Percentiles rank a stretch among this genome's conserved stretches.
Evolutionary conservation across 2,888 invertebrate species (phyloP).

Genomic region (Neoitamus cyanurus): DNA sequence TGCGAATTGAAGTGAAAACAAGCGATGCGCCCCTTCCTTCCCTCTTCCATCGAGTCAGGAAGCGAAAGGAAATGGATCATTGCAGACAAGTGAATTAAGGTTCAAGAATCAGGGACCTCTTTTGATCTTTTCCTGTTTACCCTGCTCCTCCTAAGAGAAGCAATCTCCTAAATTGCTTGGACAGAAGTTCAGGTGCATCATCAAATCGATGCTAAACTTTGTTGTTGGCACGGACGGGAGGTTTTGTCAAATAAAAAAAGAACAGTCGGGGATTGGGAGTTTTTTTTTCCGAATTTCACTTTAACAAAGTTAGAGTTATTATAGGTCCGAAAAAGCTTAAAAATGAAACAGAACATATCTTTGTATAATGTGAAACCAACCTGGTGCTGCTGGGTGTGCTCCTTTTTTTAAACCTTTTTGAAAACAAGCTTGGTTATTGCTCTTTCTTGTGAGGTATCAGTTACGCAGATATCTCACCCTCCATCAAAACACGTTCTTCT

Average conservation of each 20-base stretch:
- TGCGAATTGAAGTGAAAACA: neutral
- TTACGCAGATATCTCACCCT: too few relatives aligned
- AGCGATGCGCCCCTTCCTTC: neutral
- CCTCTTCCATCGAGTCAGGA: neutral
- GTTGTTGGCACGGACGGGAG: neutral
- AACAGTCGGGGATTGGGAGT: neutral
- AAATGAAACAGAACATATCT: too few relatives aligned
- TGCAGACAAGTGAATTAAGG: neutral
- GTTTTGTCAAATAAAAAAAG: neutral
- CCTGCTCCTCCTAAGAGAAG: neutral
- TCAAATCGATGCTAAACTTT: neutral
- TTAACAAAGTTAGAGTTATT: too few relatives aligned
- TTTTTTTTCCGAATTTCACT: too few relatives aligned
- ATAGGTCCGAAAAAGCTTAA: too few relatives aligned
- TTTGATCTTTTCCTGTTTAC: slow-evolving; percentile 1
- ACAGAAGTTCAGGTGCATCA: neutral
- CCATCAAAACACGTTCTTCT: too few relatives aligned
- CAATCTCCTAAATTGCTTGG: neutral
- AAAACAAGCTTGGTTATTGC: too few relatives aligned
- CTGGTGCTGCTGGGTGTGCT: too few relatives aligned
- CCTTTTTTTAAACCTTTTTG: too few relatives aligned
- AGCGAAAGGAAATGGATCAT: neutral
- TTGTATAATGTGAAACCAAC: too few relatives aligned
- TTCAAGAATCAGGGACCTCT: neutral
- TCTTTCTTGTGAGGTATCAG: too few relatives aligned